Percentiles rank a stretch among this genome's conserved stretches.
These are phyloP conservation scores for Drosophila pallidifrons DNA, from an alignment of 1,140 invertebrate species.

Conservation along the genomic window DNA sequence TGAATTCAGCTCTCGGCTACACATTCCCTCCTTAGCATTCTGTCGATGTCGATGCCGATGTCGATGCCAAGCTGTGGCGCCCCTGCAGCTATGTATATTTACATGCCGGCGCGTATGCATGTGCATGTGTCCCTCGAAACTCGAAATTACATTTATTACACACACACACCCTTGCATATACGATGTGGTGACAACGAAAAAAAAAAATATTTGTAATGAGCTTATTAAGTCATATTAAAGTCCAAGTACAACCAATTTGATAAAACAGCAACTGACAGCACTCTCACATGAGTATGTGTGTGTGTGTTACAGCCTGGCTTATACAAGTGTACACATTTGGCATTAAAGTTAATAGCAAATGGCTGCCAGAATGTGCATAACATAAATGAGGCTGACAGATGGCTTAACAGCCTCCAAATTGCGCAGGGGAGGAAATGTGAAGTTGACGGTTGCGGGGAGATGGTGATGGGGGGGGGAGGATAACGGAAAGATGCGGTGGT, in stretches of 20 bases:
- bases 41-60: too few species aligned
- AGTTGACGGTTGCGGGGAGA: too few species aligned
- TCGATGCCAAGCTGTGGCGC: slow-evolving; percentile 27
- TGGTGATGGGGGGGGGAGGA: background rate
- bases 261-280: slow-evolving; percentile 71
- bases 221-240: slow-evolving; percentile 81
- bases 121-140: slow-evolving; percentile 26
- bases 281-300: background rate
- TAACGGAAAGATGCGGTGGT: background rate
- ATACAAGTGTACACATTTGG: slow-evolving; percentile 53
- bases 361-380: slow-evolving; percentile 53
- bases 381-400: slow-evolving; percentile 46
- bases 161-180: slow-evolving; percentile 27
- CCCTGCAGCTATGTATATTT: slow-evolving; percentile 39
- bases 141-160: slow-evolving; percentile 66
- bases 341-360: slow-evolving; percentile 78
- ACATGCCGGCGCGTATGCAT: slow-evolving; percentile 13
- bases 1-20: background rate
- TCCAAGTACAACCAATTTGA: slow-evolving; percentile 80
- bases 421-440: background rate
- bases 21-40: background rate
- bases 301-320: slow-evolving; percentile 35
- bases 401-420: slow-evolving; percentile 34
- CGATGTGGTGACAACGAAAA: slow-evolving; percentile 34
- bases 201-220: slow-evolving; percentile 59